These are phyloP conservation scores for Resseliella maxima DNA, from an alignment of 2,888 invertebrate genomes.

Conservation along the genomic window DNA sequence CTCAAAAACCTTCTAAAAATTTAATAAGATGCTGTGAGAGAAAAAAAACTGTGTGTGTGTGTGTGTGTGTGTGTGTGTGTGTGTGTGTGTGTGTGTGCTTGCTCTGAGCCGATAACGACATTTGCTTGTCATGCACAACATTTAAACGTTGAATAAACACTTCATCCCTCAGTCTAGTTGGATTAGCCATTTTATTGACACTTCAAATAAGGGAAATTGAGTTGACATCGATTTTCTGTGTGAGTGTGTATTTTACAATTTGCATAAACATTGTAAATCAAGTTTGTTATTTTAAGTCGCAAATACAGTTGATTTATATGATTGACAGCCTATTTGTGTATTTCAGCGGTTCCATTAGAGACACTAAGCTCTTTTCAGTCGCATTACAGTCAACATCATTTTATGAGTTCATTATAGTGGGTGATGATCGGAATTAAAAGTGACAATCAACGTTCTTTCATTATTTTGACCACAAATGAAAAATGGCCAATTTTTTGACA, in stretches of 20 bases:
- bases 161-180: not conserved
- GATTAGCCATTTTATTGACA: not conserved
- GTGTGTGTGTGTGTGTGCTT: not conserved
- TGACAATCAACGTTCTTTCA: no score
- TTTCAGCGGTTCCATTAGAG: not conserved
- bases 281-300: not conserved
- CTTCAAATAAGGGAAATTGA: constrained; percentile 27
- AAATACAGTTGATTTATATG: not conserved
- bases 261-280: not conserved
- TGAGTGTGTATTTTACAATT: no score
- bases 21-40: not conserved
- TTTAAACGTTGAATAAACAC: not conserved
- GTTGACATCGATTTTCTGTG: not conserved
- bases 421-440: not conserved
- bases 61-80: no score
- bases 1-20: not conserved
- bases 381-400: not conserved
- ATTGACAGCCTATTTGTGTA: not conserved
- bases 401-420: not conserved
- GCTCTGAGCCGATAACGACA: constrained; percentile 30
- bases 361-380: not conserved
- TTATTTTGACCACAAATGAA: no score
- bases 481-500: no score
- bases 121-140: not conserved
- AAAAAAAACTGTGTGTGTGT: no score